Percentiles rank a stretch among this genome's conserved stretches.
Evolutionary conservation across 2,888 invertebrate genomes (phyloP).

Genomic region (Hedya salicella): DNA sequence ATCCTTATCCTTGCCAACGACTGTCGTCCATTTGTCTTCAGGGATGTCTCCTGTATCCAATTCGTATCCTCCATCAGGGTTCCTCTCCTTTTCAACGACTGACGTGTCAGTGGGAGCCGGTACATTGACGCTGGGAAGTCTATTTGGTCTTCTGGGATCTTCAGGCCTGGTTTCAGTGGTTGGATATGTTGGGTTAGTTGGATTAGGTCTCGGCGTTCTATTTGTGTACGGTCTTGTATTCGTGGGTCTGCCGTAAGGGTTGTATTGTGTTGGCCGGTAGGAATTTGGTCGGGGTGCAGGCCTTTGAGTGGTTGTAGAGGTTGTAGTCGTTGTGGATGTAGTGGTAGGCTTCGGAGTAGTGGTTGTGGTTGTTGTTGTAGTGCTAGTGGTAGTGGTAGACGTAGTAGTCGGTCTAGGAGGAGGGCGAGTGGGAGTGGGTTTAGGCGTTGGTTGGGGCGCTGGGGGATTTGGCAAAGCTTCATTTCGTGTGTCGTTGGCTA

Average conservation of each 20-base stretch:
- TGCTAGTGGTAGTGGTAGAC: slow-evolving; percentile 48
- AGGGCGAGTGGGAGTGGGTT: slow-evolving; percentile 40
- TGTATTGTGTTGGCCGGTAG: slow-evolving; percentile 48
- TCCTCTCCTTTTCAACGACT: slow-evolving; percentile 55
- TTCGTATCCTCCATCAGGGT: slow-evolving; percentile 56
- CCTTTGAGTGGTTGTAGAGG: slow-evolving; percentile 30
- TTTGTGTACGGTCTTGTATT: slow-evolving; percentile 43
- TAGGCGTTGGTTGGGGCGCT: slow-evolving; percentile 45
- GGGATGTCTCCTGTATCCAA: slow-evolving; percentile 61
- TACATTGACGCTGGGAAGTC: slow-evolving; percentile 47
- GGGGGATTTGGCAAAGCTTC: slow-evolving; percentile 45
- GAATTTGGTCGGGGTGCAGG: slow-evolving; percentile 46
- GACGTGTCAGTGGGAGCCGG: slow-evolving; percentile 51
- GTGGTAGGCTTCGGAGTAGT: slow-evolving; percentile 52
- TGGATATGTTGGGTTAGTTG: slow-evolving; percentile 45
- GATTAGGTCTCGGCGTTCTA: slow-evolving; percentile 46
- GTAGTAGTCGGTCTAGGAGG: slow-evolving; percentile 49
- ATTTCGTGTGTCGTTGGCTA: slow-evolving; percentile 47
- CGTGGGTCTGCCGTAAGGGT: slow-evolving; percentile 41
- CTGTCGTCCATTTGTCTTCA: slow-evolving; percentile 63
- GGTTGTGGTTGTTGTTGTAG: slow-evolving; percentile 47
- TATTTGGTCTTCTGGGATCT: slow-evolving; percentile 46
- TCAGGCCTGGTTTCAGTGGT: slow-evolving; percentile 42
- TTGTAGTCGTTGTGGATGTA: slow-evolving; percentile 45
- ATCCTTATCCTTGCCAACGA: slow-evolving; percentile 52